Conservation (phyloP, 2,888 invertebrate genomes). For the Coenonympha glycerion region DNA sequence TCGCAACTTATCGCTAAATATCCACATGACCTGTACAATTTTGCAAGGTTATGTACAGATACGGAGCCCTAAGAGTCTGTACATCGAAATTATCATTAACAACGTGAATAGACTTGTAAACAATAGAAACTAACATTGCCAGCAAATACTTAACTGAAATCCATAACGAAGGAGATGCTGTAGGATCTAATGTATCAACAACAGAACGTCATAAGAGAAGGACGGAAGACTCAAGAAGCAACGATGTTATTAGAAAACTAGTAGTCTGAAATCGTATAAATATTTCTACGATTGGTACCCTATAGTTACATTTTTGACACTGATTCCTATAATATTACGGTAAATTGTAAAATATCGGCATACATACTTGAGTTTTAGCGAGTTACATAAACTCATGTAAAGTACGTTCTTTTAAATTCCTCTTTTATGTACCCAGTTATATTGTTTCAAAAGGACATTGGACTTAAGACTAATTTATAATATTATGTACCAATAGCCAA, state of each 20-base stretch:
- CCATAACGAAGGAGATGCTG: conserved; percentile 26
- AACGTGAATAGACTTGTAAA: conserved; percentile 28
- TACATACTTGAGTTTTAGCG: conserved; percentile 30
- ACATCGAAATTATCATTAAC: conserved; percentile 30
- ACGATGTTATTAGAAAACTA: conserved; percentile 49
- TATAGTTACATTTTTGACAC: conserved; percentile 71
- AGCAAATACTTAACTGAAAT: conserved; percentile 37
- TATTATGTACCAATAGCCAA: conserved; percentile 55
- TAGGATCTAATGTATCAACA: conserved; percentile 16
- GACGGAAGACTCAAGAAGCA: conserved; percentile 73
- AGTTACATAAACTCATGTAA: conserved; percentile 22
- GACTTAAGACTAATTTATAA: conserved; percentile 54
- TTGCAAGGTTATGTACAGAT: conserved; percentile 60
- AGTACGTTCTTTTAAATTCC: conserved; percentile 31
- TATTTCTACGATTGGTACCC: conserved; percentile 58
- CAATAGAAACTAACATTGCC: conserved; percentile 41
- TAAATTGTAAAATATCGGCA: conserved; percentile 39
- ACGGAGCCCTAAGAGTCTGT: conserved; percentile 44
- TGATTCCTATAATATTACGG: conserved; percentile 43
- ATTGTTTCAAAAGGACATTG: conserved; percentile 41
- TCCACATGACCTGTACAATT: conserved; percentile 75
- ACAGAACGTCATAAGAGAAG: conserved; percentile 51
- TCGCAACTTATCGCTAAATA: conserved; percentile 73
- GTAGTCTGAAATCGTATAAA: conserved; percentile 47
- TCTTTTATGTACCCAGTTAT: conserved; percentile 31